Percentiles rank a stretch among this genome's conserved stretches.
These are phyloP conservation scores for Drosophila teissieri DNA, from an alignment of 1,140 invertebrate species.

Conservation along the genomic window DNA sequence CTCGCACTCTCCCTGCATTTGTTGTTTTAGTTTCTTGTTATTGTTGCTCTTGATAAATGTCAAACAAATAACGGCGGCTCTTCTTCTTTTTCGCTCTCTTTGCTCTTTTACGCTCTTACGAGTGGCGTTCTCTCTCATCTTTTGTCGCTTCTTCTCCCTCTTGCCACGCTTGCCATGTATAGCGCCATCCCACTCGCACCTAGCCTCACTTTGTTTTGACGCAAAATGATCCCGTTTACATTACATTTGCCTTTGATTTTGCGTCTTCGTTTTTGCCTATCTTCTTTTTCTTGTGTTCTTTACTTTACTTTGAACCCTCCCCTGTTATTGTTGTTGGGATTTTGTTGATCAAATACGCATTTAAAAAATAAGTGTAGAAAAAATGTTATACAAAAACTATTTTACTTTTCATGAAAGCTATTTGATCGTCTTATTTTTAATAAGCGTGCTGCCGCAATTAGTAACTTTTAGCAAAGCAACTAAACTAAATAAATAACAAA, in stretches of 20 bases:
- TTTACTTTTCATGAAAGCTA: background rate
- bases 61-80: slow-evolving; percentile 45
- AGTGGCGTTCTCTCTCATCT: background rate
- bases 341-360: slow-evolving; percentile 33
- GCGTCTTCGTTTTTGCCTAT: slow-evolving; percentile 21
- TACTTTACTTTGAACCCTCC: slow-evolving; percentile 24
- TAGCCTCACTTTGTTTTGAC: slow-evolving; percentile 7
- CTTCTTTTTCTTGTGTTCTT: slow-evolving; percentile 1
- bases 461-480: slow-evolving; percentile 1
- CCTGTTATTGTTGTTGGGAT: slow-evolving; percentile 42
- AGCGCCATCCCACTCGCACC: slow-evolving; percentile 11
- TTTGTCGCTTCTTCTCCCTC: slow-evolving; percentile 2
- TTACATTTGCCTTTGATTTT: slow-evolving; percentile 54
- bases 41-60: slow-evolving; percentile 49
- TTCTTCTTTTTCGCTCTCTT: background rate
- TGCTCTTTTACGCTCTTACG: background rate
- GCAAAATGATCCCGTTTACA: slow-evolving; percentile 50
- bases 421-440: slow-evolving; percentile 15
- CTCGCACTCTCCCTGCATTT: background rate
- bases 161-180: background rate
- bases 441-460: slow-evolving; percentile 54
- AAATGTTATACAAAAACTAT: background rate
- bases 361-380: slow-evolving; percentile 12
- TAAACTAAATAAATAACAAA: slow-evolving; percentile 7
- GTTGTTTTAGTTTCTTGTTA: slow-evolving; percentile 30